Conservation (phyloP, 2,888 invertebrate species). For the Drosophila kuntzei region DNA sequence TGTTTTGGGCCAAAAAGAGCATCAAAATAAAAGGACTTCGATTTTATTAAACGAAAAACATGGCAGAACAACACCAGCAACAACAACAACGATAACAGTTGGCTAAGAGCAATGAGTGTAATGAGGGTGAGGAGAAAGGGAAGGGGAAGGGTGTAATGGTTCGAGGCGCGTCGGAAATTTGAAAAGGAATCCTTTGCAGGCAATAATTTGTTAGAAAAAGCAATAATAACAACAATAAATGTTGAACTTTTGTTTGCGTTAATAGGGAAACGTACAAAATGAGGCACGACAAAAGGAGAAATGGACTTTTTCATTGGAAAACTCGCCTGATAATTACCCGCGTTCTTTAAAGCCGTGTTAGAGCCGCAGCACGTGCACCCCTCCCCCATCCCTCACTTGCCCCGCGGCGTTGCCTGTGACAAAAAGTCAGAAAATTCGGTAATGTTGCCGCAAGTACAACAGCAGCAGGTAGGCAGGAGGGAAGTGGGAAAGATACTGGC, state of each 20-base stretch:
- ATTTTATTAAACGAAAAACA: slow-evolving; percentile 75
- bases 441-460: slow-evolving; percentile 67
- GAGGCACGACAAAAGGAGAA: slow-evolving; percentile 44
- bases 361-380: slow-evolving; percentile 39
- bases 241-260: slow-evolving; percentile 67
- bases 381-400: background rate
- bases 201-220: slow-evolving; percentile 69
- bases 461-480: slow-evolving; percentile 21
- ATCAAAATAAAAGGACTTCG: slow-evolving; percentile 60
- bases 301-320: slow-evolving; percentile 48
- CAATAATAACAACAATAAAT: slow-evolving; percentile 73
- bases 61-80: slow-evolving; percentile 47
- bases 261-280: slow-evolving; percentile 44
- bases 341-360: slow-evolving; percentile 56
- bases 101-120: background rate
- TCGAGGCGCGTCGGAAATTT: slow-evolving; percentile 50
- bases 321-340: slow-evolving; percentile 67
- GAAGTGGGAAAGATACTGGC: background rate
- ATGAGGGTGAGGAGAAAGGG: background rate
- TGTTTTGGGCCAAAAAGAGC: slow-evolving; percentile 17
- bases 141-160: slow-evolving; percentile 2
- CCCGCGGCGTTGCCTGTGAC: slow-evolving; percentile 36
- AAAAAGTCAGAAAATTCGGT: slow-evolving; percentile 61
- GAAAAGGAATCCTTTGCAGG: slow-evolving; percentile 64
- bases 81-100: slow-evolving; percentile 22